phyloP scores from a whole-genome alignment of 1,140 invertebrate genomes.

The Sitophilus oryzae region DNA sequence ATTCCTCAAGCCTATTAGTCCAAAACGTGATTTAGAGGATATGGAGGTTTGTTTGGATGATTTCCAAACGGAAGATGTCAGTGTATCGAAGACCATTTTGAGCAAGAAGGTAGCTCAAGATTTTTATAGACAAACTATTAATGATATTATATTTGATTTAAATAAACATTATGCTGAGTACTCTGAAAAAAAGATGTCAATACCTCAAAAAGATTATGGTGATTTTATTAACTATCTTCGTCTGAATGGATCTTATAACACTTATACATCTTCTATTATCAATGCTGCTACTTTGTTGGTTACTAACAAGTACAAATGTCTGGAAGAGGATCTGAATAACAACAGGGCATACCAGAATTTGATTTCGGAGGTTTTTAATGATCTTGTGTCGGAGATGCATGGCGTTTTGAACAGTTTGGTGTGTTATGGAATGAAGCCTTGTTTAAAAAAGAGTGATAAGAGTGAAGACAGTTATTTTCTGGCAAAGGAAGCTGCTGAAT shows the following conservation, averaged over 20 bases:
- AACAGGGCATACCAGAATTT: slow-evolving; percentile 26
- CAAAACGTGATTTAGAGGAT: slow-evolving; percentile 28
- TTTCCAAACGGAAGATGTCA: slow-evolving; percentile 1
- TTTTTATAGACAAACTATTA: slow-evolving; percentile 19
- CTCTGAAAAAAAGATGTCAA: slow-evolving; percentile 1
- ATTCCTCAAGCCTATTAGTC: slow-evolving; percentile 28
- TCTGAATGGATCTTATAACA: slow-evolving; percentile 29
- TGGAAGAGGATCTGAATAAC: slow-evolving; percentile 15
- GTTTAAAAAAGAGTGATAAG: not conserved
- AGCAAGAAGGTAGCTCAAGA: slow-evolving; percentile 20
- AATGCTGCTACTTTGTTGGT: slow-evolving; percentile 24
- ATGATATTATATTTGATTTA: slow-evolving; percentile 17
- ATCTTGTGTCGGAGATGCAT: slow-evolving; percentile 31
- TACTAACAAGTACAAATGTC: slow-evolving; percentile 22
- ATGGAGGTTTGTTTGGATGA: slow-evolving; percentile 14
- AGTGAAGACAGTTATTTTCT: slow-evolving; percentile 21
- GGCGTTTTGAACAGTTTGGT: slow-evolving; percentile 28
- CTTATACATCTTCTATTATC: slow-evolving; percentile 28
- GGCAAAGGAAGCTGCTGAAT: slow-evolving; percentile 33
- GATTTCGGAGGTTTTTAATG: slow-evolving; percentile 28
- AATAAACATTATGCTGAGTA: slow-evolving; percentile 22
- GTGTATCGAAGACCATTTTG: slow-evolving; percentile 16
- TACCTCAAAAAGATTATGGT: slow-evolving; percentile 7
- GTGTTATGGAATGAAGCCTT: slow-evolving; percentile 13
- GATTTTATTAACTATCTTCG: slow-evolving; percentile 33